These are phyloP conservation scores for Poecile atricapillus DNA, from an alignment of 2,113 vertebrate species.

Conservation along the genomic window DNA sequence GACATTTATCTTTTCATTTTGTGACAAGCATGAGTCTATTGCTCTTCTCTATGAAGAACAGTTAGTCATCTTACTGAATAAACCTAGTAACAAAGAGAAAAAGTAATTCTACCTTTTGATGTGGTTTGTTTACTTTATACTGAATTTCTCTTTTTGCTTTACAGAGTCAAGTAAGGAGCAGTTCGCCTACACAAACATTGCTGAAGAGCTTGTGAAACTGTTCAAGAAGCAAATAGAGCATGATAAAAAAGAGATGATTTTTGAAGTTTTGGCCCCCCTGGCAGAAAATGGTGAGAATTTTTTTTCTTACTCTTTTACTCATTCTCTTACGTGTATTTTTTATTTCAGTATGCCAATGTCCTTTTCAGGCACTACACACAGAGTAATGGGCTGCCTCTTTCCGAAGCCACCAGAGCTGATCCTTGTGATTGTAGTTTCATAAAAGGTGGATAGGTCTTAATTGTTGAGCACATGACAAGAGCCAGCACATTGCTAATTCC, in stretches of 20 bases:
- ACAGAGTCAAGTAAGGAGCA: constrained; percentile 98
- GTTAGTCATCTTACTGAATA: constrained; percentile 39
- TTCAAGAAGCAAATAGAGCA: constrained; percentile 95
- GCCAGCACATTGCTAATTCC: not conserved
- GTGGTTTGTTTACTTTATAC: constrained; percentile 15
- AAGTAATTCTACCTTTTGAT: constrained; percentile 26
- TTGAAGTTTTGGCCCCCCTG: constrained; percentile 95
- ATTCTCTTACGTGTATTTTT: not conserved
- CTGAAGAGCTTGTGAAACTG: constrained; percentile 92
- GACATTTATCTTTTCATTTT: constrained; percentile 39
- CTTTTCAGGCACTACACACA: not conserved
- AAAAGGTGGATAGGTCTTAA: not conserved
- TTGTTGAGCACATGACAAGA: not conserved
- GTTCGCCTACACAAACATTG: constrained; percentile 94
- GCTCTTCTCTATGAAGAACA: constrained; percentile 28
- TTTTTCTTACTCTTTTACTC: not conserved
- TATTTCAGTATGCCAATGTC: not conserved
- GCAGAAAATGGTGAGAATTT: constrained; percentile 91
- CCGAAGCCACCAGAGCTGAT: not conserved
- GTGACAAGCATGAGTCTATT: not conserved
- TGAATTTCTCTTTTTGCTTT: constrained; percentile 36
- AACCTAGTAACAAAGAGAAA: constrained; percentile 6
- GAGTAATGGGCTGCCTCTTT: not conserved
- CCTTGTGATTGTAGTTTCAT: not conserved
- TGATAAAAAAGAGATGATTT: constrained; percentile 98